A percentile compares a stretch with the other conserved stretches of the same genome.
phyloP scores from a whole-genome alignment of 2,888 invertebrate species.

The Phragmatobia fuliginosa region DNA sequence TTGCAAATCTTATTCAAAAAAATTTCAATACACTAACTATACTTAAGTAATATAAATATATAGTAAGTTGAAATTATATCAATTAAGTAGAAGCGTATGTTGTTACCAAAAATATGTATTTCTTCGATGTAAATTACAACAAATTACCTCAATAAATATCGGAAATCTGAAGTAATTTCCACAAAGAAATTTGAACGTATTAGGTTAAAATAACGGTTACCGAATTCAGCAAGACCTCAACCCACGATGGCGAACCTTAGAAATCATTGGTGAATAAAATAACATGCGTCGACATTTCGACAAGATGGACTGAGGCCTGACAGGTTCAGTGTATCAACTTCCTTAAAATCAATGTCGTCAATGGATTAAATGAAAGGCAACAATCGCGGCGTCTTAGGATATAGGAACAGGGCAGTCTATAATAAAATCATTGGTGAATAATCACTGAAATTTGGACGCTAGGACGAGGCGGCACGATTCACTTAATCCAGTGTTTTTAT shows the following conservation, averaged over 20 bases:
- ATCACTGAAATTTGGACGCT: constrained; percentile 83
- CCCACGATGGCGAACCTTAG: constrained; percentile 60
- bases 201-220: constrained; percentile 60
- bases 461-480: constrained; percentile 66
- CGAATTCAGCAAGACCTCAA: constrained; percentile 70
- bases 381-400: constrained; percentile 63
- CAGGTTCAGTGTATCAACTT: constrained; percentile 56
- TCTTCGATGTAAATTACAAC: constrained; percentile 64
- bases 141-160: constrained; percentile 18
- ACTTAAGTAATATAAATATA: constrained; percentile 78
- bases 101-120: constrained; percentile 68
- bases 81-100: constrained; percentile 85
- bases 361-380: constrained; percentile 80
- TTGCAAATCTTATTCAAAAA: constrained; percentile 76
- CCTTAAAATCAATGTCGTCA: constrained; percentile 58
- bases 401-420: constrained; percentile 83
- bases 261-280: constrained; percentile 53
- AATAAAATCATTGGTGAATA: constrained; percentile 83
- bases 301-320: constrained; percentile 70
- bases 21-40: constrained; percentile 81
- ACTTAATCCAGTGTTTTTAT: constrained; percentile 76
- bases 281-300: constrained; percentile 51
- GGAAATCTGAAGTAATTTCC: constrained; percentile 53
- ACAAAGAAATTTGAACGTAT: constrained; percentile 62
- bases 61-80: constrained; percentile 83